Conservation (phyloP, 2,113 vertebrate species). For the Tangachromis dhanisi region DNA sequence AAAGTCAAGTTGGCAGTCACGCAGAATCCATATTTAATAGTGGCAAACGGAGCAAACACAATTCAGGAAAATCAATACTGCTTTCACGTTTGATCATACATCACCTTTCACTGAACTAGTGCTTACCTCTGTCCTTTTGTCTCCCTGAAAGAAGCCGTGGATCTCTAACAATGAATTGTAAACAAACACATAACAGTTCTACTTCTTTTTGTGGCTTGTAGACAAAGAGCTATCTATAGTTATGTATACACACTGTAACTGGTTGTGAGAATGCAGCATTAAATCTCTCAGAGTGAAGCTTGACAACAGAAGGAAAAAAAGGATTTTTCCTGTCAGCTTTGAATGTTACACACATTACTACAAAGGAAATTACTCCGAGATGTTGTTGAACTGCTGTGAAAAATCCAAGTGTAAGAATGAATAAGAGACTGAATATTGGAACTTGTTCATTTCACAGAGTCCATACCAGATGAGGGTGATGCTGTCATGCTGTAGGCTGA, state of each 20-base stretch:
- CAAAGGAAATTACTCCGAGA: not conserved
- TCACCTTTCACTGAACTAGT: constrained; percentile 52
- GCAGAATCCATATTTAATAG: constrained; percentile 73
- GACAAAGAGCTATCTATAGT: not conserved
- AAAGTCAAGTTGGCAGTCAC: constrained; percentile 56
- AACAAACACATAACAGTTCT: constrained; percentile 13
- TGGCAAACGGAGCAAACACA: constrained; percentile 70
- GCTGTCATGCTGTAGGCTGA: not conserved
- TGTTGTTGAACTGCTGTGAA: not conserved
- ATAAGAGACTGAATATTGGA: not conserved
- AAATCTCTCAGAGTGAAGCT: not conserved
- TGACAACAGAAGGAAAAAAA: not conserved
- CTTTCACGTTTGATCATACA: constrained; percentile 68
- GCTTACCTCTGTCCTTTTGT: constrained; percentile 50
- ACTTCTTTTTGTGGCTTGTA: not conserved
- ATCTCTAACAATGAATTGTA: not conserved
- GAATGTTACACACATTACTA: not conserved
- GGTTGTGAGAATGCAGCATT: not conserved
- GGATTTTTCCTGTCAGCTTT: not conserved
- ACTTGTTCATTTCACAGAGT: not conserved
- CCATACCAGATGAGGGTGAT: not conserved
- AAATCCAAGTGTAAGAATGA: not conserved
- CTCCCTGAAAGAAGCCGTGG: not conserved
- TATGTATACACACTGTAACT: not conserved
- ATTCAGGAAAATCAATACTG: constrained; percentile 69